Conservation (phyloP, 2,113 vertebrate genomes). For the Channa maculata region DNA sequence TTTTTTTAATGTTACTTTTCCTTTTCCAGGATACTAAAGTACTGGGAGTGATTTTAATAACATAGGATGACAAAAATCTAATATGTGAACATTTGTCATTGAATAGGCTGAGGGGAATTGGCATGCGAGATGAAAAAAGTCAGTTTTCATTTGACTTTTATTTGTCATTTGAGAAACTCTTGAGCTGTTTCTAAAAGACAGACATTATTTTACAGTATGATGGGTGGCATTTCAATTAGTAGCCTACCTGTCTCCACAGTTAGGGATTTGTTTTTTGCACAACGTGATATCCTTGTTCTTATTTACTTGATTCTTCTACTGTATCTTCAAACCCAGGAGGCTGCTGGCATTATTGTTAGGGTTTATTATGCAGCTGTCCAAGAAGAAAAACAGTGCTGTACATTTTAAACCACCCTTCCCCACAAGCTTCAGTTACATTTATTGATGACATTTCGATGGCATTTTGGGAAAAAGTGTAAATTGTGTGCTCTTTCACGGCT, state of each 20-base stretch:
- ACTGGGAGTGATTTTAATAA: background rate
- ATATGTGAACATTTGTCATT: background rate
- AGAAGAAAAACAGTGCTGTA: slow-evolving; percentile 21
- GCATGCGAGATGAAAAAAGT: background rate
- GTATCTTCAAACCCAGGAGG: slow-evolving; percentile 29
- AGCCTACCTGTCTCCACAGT: slow-evolving; percentile 13
- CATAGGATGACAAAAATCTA: background rate
- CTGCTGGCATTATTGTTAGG: slow-evolving; percentile 28
- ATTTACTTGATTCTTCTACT: slow-evolving; percentile 30
- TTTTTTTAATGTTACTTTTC: background rate
- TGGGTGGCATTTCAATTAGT: slow-evolving; percentile 34
- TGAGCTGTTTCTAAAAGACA: slow-evolving; percentile 22
- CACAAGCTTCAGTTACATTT: slow-evolving; percentile 53
- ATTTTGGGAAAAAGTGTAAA: slow-evolving; percentile 64
- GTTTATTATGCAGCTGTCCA: slow-evolving; percentile 41
- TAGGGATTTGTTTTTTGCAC: slow-evolving; percentile 12
- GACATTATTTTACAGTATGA: slow-evolving; percentile 32
- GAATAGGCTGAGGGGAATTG: background rate
- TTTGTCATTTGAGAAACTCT: slow-evolving; percentile 21
- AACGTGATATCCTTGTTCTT: slow-evolving; percentile 6
- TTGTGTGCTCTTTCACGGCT: slow-evolving; percentile 54
- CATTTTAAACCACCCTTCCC: slow-evolving; percentile 26
- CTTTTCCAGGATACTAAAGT: background rate
- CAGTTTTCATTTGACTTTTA: slow-evolving; percentile 28
- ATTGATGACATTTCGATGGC: slow-evolving; percentile 75